Conservation (phyloP, 2,113 vertebrate species). For the Macquaria ambigua region DNA sequence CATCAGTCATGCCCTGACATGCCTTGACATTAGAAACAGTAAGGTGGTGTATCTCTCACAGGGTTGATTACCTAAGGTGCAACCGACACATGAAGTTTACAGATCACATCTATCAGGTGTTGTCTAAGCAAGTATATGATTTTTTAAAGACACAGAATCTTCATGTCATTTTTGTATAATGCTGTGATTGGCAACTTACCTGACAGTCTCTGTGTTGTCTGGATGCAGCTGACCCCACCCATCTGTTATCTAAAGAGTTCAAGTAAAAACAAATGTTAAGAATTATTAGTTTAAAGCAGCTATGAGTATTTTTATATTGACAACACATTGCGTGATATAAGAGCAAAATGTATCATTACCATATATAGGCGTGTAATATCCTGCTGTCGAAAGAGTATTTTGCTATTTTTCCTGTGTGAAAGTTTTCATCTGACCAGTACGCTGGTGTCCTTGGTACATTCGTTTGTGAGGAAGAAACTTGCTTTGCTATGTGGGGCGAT, state of each 20-base stretch:
- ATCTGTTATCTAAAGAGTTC: not conserved
- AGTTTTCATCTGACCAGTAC: no score
- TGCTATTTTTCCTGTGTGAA: no score
- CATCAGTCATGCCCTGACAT: slow-evolving; percentile 36
- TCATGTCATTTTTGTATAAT: not conserved
- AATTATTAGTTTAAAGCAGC: not conserved
- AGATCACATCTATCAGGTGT: not conserved
- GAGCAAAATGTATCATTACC: no score
- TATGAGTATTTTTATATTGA: not conserved
- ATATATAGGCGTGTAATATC: no score
- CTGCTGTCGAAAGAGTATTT: no score
- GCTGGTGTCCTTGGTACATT: no score
- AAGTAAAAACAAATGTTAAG: not conserved
- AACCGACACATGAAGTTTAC: not conserved
- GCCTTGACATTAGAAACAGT: slow-evolving; percentile 27
- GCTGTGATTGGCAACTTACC: not conserved
- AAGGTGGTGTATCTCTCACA: not conserved
- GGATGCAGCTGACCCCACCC: not conserved
- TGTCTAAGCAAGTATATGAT: not conserved
- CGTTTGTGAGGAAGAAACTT: no score
- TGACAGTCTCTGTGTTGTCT: not conserved
- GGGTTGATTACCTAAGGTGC: slow-evolving; percentile 4
- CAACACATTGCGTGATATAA: not conserved
- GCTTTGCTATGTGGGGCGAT: no score
- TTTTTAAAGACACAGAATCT: not conserved